Percentiles rank a stretch among this genome's conserved stretches.
Conservation (phyloP, 2,113 vertebrate genomes). For the Haliaeetus leucogaster region DNA sequence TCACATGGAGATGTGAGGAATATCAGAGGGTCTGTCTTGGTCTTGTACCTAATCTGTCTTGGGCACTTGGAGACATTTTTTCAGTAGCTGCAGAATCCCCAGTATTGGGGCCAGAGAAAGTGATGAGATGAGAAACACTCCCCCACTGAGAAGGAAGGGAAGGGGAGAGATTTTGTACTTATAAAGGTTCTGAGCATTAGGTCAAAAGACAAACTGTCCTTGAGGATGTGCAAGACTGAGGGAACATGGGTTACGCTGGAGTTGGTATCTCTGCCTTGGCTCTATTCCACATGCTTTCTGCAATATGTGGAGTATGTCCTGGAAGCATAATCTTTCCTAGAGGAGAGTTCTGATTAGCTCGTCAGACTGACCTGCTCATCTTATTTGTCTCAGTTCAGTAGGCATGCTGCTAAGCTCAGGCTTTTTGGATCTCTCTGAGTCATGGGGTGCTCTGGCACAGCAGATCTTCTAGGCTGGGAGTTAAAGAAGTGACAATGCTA, state of each 20-base stretch:
- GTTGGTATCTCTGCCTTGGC: slow-evolving; percentile 63
- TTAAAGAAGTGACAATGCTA: slow-evolving; percentile 57
- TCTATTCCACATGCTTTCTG: slow-evolving; percentile 62
- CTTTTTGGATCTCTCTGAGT: slow-evolving; percentile 66
- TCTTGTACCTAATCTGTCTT: neutral
- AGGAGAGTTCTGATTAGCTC: slow-evolving; percentile 74
- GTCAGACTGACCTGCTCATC: slow-evolving; percentile 73
- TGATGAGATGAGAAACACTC: neutral
- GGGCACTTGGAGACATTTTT: neutral
- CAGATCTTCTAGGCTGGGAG: slow-evolving; percentile 56
- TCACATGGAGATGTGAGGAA: neutral
- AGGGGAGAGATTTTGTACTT: neutral
- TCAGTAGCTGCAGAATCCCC: neutral
- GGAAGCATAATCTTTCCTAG: slow-evolving; percentile 69
- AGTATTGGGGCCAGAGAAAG: neutral
- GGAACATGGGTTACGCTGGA: slow-evolving; percentile 45
- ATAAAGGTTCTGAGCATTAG: neutral
- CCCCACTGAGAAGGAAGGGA: neutral
- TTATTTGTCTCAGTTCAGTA: slow-evolving; percentile 72
- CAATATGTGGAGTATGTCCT: slow-evolving; percentile 70
- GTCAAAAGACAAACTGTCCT: slow-evolving; percentile 57
- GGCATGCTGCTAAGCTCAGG: slow-evolving; percentile 70
- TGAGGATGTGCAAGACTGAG: slow-evolving; percentile 43
- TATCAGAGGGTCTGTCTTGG: neutral
- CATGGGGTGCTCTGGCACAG: slow-evolving; percentile 66